phyloP scores from a whole-genome alignment of 2,888 invertebrate genomes.

The Dendrolimus pini region DNA sequence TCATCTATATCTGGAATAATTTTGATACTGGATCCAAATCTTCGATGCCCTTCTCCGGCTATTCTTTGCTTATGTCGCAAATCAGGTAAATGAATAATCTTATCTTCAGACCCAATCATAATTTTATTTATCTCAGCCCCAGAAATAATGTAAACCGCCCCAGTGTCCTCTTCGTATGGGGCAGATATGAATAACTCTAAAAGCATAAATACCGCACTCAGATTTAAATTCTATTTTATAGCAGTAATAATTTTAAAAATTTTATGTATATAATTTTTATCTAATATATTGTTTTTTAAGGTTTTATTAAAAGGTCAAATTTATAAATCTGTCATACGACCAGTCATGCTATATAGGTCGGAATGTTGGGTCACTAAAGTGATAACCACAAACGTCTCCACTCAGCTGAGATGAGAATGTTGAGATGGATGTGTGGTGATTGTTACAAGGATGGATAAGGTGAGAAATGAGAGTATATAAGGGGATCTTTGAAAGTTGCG shows the following conservation, averaged over 20 bases:
- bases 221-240: too few relatives aligned
- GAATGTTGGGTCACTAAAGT: too few relatives aligned
- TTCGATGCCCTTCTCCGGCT: conserved; percentile 12
- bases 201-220: conserved; percentile 9
- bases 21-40: conserved; percentile 45
- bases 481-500: too few relatives aligned
- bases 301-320: conserved; percentile 1
- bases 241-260: background rate
- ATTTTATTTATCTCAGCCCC: conserved; percentile 32
- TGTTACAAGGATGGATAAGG: too few relatives aligned
- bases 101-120: conserved; percentile 8
- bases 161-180: conserved; percentile 42
- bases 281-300: conserved; percentile 7
- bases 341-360: too few relatives aligned
- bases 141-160: conserved; percentile 45
- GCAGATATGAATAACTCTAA: conserved; percentile 55
- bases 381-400: too few relatives aligned
- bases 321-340: too few relatives aligned
- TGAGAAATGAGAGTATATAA: too few relatives aligned
- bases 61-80: conserved; percentile 34
- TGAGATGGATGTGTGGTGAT: too few relatives aligned
- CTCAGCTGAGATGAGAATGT: too few relatives aligned
- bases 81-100: conserved; percentile 18
- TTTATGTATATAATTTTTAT: background rate
- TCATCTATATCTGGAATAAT: conserved; percentile 33